Conservation (phyloP, 2,797 vertebrate genomes). For the Echeneis naucrates region DNA sequence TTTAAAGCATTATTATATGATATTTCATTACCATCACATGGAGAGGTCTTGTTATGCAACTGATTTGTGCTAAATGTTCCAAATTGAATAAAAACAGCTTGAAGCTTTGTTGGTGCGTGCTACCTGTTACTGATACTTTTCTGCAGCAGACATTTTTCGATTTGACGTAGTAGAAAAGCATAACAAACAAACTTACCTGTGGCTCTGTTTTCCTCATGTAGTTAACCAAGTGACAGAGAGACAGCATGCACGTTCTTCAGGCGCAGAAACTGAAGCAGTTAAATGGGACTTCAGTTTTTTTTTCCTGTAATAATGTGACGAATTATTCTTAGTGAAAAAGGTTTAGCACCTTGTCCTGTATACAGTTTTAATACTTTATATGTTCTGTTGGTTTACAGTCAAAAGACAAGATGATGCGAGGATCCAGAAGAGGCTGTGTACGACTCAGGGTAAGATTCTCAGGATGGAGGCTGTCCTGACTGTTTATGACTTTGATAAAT, state of each 20-base stretch:
- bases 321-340: neutral
- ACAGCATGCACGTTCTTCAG: neutral
- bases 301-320: neutral
- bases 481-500: neutral
- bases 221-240: neutral
- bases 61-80: neutral
- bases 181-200: neutral
- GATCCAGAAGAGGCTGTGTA: slow-evolving; percentile 97
- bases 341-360: neutral
- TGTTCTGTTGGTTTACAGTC: slow-evolving; percentile 88
- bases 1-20: neutral
- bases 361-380: slow-evolving; percentile 4
- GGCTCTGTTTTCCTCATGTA: neutral
- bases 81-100: neutral
- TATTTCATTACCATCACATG: too few relatives aligned
- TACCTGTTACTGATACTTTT: neutral
- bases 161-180: neutral
- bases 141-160: neutral
- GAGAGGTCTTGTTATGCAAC: neutral
- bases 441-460: slow-evolving; percentile 92
- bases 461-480: neutral
- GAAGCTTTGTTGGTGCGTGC: neutral
- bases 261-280: neutral
- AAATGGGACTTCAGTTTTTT: neutral
- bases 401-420: slow-evolving; percentile 99